A percentile compares a stretch with the other conserved stretches of the same genome.
These are phyloP conservation scores for Gobio occitaniae DNA, from an alignment of 2,797 vertebrate species.

Conservation along the genomic window DNA sequence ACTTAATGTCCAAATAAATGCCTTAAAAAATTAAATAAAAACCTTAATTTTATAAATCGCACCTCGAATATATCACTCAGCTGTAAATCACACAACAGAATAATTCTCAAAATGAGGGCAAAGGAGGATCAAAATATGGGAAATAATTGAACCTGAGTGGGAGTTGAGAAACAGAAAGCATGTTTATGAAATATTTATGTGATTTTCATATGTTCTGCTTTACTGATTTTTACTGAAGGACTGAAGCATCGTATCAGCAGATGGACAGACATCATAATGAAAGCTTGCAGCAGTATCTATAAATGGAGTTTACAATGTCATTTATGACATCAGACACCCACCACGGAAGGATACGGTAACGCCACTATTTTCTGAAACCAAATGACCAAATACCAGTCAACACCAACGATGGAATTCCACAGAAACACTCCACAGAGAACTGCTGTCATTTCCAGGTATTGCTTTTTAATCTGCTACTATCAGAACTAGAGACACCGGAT, in stretches of 20 bases:
- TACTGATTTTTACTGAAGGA: conserved; percentile 8
- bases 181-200: conserved; percentile 72
- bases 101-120: background rate
- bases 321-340: background rate
- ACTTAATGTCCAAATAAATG: background rate
- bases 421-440: background rate
- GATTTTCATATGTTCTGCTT: conserved; percentile 58
- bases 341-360: background rate
- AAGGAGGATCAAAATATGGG: background rate
- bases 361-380: background rate
- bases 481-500: background rate
- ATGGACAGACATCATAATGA: background rate
- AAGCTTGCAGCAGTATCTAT: background rate
- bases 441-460: background rate
- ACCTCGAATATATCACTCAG: no score
- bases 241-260: background rate
- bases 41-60: background rate
- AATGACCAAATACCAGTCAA: conserved; percentile 10
- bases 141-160: conserved; percentile 43
- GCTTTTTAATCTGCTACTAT: background rate
- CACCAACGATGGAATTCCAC: background rate
- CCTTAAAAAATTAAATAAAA: background rate
- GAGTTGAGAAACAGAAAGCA: conserved; percentile 53
- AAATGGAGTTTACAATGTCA: background rate
- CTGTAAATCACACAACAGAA: background rate